phyloP scores from a whole-genome alignment of 1,140 invertebrate species.

The Bombus pyrosoma region DNA sequence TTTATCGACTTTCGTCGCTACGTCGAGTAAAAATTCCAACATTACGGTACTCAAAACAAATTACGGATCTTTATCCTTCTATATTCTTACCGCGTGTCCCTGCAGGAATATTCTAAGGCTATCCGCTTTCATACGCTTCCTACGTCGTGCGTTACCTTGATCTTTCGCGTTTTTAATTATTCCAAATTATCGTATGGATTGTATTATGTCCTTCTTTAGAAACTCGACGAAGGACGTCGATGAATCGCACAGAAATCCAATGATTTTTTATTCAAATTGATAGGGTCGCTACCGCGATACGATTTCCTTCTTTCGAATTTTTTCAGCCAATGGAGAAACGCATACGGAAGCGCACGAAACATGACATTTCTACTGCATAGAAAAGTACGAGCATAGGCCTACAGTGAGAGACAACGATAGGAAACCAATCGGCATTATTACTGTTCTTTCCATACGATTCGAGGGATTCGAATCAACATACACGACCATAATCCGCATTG shows the following conservation, averaged over 20 bases:
- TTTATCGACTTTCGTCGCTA: not conserved
- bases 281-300: not conserved
- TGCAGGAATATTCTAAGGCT: not conserved
- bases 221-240: not conserved
- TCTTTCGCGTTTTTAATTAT: not conserved
- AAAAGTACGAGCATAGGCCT: not conserved
- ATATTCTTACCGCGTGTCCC: too few species aligned
- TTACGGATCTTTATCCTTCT: not conserved
- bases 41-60: not conserved
- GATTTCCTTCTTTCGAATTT: not conserved
- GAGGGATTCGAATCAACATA: too few species aligned
- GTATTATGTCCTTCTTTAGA: not conserved
- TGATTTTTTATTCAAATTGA: not conserved
- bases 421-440: slow-evolving; percentile 12
- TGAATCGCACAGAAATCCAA: not conserved
- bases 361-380: too few species aligned
- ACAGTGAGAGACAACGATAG: not conserved
- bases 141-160: not conserved
- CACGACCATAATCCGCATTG: not conserved
- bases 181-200: not conserved
- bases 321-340: not conserved
- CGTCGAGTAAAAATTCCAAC: not conserved
- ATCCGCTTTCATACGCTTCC: not conserved
- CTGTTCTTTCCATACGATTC: not conserved
- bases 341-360: not conserved